Evolutionary conservation across 2,888 invertebrate genomes (phyloP), one percentile per base, ranked within the genome.

Genomic region (Cerceris ruficornis): DNA sequence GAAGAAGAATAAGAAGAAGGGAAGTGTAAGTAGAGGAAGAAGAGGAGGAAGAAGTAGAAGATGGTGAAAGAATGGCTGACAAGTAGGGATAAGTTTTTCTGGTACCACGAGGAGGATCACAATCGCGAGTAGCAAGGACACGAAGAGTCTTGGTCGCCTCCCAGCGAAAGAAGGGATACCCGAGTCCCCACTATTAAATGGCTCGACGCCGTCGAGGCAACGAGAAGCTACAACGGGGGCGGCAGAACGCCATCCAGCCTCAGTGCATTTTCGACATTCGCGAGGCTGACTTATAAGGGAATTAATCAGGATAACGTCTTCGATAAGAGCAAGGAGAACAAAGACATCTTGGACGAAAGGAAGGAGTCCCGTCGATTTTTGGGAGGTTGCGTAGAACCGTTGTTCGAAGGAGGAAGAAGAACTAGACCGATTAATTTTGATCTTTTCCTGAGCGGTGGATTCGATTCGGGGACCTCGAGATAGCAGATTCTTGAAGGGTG

Each of bases 261-360:
- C 91, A 91, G 91, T 91, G 81, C 87, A 89, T 89, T 87, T 90
- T 86, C 86, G 87, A 89, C 91, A 89, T 88, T 87, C 86, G 87
- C 82, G 79, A 84, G 77, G 82, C 77, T 55, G 70, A 78, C 43
- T 61, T 60, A 14, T 15, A 15, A 59, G 52, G 41, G 14, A 17
- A 57, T 46, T 17, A 46, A 28, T 46, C 13, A 5, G 17, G 39
- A 8, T 42, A n/a, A 52, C 39, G 8, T 15, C 5, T 46, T 46
- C 28, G 4, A 28, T 28, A 28, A 28, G 28, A 4, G 4, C 28
- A 28, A 28, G 28, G 28, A 28, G 28, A 28, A 28, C 28, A 28
- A 28, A 28, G 28, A 28, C 28, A 28, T 28, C 28, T 28, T 28
- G 28, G 28, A 2, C 28, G 28, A 28, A 28, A 4, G 28, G 28